Percentiles rank a stretch among this genome's conserved stretches.
phyloP scores from a whole-genome alignment of 30 jellyfish, hydroid and myxozoan species.

The Pelagia noctiluca region DNA sequence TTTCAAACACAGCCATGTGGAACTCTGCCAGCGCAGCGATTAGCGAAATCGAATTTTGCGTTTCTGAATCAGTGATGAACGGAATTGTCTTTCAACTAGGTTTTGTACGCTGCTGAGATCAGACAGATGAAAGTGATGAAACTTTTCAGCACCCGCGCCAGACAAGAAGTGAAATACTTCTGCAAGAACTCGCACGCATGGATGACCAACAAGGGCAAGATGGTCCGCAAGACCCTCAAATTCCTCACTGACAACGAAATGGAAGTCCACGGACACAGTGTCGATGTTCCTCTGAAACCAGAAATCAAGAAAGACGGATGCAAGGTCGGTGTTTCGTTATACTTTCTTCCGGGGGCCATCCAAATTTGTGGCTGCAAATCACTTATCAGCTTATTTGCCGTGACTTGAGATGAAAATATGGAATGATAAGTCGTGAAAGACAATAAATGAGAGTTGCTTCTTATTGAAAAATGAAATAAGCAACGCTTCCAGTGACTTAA shows the following conservation, averaged over 20 bases:
- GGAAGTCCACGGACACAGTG: conserved; percentile 72
- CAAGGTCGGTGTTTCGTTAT: conserved; percentile 74
- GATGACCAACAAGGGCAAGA: conserved; percentile 54
- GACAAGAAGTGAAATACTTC: conserved; percentile 80
- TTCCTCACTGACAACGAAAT: conserved; percentile 80
- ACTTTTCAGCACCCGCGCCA: conserved; percentile 80
- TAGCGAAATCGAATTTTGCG: background rate
- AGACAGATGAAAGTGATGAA: conserved; percentile 87
- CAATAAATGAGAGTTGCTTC: no score
- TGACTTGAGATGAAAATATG: no score
- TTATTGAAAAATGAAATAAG: no score
- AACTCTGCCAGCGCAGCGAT: background rate
- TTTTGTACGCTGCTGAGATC: conserved; percentile 86
- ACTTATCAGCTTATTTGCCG: no score
- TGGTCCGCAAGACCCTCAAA: conserved; percentile 56
- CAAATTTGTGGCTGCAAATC: no score
- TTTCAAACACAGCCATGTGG: no score
- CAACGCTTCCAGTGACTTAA: no score
- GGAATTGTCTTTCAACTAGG: conserved; percentile 50
- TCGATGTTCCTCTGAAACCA: conserved; percentile 48
- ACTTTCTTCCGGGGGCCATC: no score
- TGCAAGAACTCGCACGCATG: conserved; percentile 94
- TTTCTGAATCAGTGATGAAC: no score
- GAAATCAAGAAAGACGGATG: conserved; percentile 73
- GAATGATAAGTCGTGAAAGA: no score